Base-by-base conservation (phyloP, 2,113 vertebrate species). In the Scolopax mira region DNA sequence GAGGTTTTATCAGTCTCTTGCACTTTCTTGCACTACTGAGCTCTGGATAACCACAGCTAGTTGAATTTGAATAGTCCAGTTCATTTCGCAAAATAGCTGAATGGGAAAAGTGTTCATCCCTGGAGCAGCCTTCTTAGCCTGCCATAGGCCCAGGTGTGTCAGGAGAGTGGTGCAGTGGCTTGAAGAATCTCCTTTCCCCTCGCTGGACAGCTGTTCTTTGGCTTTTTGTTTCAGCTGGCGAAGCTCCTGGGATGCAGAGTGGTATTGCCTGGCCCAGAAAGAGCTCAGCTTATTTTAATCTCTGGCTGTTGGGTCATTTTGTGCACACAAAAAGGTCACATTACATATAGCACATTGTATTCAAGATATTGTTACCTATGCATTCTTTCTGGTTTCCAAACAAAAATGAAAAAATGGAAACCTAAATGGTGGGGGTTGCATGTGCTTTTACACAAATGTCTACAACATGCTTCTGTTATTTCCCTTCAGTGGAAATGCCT, bases 61-160 rank as follows among this genome's bases (percentile, higher is more conserved):
- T 23, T 88, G 91, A 89, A 95, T 94, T 93, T 93, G 93, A 91
- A 78, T 73, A 58, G 85, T 30, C n/a, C 48, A 48, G 60, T 93
- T 96, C n/a, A 51, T 94, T 88, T 90, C 84, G 52, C 51, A 71
- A 61, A 67, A 80, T 33, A 83, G 69, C 69, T 75, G n/a, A 82
- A 71, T 80, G 25, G 42, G 91, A 91, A 31, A 35, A 51, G 62
- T 93, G 46, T 78, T 93, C 31, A 4, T 35, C 33, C 33, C 66
- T 65, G 22, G 39, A 86, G 33, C 30, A 3, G 42, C 19, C 17
- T 58, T 95, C 93, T 44, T 84, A 69, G 62, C 28, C 51, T 5
- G 8, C 83, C 55, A 15, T 24, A 90, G 39, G 72, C 15, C n/a
- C 51, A 72, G 4, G 25, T n/a, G 27, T 44, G 31, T 61, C 13